Base-by-base conservation (phyloP, 2,113 vertebrate species). In the Cervus canadensis region DNA sequence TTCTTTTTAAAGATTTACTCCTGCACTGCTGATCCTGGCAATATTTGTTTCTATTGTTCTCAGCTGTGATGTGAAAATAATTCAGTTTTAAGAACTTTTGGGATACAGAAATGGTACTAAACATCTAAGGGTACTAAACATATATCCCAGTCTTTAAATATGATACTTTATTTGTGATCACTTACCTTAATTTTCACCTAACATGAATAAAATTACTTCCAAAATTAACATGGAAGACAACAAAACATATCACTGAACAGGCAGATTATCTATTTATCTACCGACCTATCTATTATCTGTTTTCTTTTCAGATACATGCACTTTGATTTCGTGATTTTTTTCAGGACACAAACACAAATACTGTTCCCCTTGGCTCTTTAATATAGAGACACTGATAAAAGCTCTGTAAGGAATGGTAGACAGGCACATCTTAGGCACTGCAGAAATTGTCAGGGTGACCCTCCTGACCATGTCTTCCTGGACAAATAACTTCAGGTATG, bases 121-220 rank as follows among this genome's bases (percentile, higher is more conserved):
- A 74, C 10, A 50, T 43, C 83, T 89, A 74, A 89, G 50, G 25
- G 11, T 52, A 45, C 12, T 48, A 45, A 71, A 71, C 48, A 71
- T 3, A 89, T 48, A 94, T 45, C 13, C 25, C 8, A 76, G 33
- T 74, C 90, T 94, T 95, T 86, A 95, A 95, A 60, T 48, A 56
- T 16, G 79, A 4, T 54, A 93, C 5, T 83, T 48, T 7, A 81
- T 59, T 64, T 94, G 56, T 85, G 16, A 54, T 76, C 40, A 79
- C 25, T 54, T 88, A 50, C 28, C 25, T 88, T 74, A 94, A 89
- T 85, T 96, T 95, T 95, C 92, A 91, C 13, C 17, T 94, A 45
- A 64, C 6, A 91, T 59, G 19, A 74, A 76, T 56, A 79, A 90
- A 85, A 94, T 28, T 79, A 36, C 7, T 94, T 87, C 36, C 40